Evolutionary conservation across 2,113 vertebrate species (phyloP).

Genomic region (Alethe castanea): DNA sequence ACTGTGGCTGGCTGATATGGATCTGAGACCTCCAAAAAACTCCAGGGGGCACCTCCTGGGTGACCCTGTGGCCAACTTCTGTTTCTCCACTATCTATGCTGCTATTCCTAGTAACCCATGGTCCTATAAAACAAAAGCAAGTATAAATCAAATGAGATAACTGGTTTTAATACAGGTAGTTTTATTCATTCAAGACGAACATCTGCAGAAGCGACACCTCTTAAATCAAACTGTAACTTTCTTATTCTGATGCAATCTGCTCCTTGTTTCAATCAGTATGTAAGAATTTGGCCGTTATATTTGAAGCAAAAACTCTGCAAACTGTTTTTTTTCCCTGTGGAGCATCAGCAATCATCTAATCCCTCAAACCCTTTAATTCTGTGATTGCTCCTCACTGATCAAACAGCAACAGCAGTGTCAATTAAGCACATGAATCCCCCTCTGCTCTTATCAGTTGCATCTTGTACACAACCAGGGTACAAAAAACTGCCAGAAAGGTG

Average conservation of each 20-base stretch:
- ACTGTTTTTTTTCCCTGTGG: background rate
- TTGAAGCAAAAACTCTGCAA: constrained; percentile 10
- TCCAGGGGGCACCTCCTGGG: constrained; percentile 92
- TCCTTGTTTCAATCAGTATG: background rate
- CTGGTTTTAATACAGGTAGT: background rate
- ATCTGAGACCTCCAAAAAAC: constrained; percentile 97
- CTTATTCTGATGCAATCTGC: background rate
- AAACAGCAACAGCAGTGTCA: constrained; percentile 28
- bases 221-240: background rate
- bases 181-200: background rate
- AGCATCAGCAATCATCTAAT: background rate
- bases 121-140: constrained; percentile 72
- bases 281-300: background rate
- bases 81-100: constrained; percentile 94
- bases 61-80: constrained; percentile 90
- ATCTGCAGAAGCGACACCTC: background rate
- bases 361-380: constrained; percentile 13
- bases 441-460: background rate
- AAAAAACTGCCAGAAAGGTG: constrained; percentile 20
- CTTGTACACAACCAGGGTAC: background rate
- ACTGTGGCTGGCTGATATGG: constrained; percentile 92
- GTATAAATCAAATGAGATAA: background rate
- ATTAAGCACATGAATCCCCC: background rate
- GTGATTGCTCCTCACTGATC: constrained; percentile 41
- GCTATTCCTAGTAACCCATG: constrained; percentile 88